These are phyloP conservation scores for Streptopelia turtur DNA, from an alignment of 2,797 vertebrate genomes.

Conservation along the genomic window DNA sequence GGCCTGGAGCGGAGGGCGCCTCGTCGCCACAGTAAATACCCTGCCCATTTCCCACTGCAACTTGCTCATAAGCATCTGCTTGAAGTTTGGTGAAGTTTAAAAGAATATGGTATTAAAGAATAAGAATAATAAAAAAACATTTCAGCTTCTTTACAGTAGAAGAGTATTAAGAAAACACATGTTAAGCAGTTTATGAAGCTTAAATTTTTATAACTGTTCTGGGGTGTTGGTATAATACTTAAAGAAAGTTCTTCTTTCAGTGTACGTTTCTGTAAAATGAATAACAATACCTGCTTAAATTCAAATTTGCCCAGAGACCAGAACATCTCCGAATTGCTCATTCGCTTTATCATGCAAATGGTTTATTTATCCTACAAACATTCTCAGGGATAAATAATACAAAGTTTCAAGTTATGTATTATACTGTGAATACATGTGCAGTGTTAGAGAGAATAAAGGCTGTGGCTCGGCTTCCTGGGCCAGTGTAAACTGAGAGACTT, in stretches of 20 bases:
- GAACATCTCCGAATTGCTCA: slow-evolving; percentile 47
- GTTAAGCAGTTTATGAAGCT: slow-evolving; percentile 71
- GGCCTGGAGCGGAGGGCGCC: slow-evolving; percentile 11
- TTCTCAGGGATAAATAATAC: slow-evolving; percentile 64
- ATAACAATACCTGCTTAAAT: slow-evolving; percentile 74
- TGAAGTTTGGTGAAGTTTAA: slow-evolving; percentile 9
- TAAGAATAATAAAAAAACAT: slow-evolving; percentile 12
- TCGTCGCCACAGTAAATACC: neutral
- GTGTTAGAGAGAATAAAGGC: neutral
- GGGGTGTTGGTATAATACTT: slow-evolving; percentile 59
- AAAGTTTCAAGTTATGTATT: neutral
- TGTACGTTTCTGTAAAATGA: slow-evolving; percentile 38
- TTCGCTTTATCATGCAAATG: slow-evolving; percentile 72
- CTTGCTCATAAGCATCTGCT: neutral
- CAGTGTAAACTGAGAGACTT: neutral
- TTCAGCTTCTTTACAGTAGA: slow-evolving; percentile 72
- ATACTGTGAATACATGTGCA: neutral
- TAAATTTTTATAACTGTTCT: slow-evolving; percentile 65
- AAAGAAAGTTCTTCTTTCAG: slow-evolving; percentile 33
- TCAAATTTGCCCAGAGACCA: slow-evolving; percentile 56
- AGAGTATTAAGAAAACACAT: slow-evolving; percentile 73
- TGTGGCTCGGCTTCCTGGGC: slow-evolving; percentile 11
- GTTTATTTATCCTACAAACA: slow-evolving; percentile 72
- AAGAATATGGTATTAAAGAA: slow-evolving; percentile 52
- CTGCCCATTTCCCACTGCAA: slow-evolving; percentile 19